A percentile compares a stretch with the other conserved stretches of the same genome.
phyloP scores from a whole-genome alignment of 1,140 invertebrate genomes.

The Ericerus pela region DNA sequence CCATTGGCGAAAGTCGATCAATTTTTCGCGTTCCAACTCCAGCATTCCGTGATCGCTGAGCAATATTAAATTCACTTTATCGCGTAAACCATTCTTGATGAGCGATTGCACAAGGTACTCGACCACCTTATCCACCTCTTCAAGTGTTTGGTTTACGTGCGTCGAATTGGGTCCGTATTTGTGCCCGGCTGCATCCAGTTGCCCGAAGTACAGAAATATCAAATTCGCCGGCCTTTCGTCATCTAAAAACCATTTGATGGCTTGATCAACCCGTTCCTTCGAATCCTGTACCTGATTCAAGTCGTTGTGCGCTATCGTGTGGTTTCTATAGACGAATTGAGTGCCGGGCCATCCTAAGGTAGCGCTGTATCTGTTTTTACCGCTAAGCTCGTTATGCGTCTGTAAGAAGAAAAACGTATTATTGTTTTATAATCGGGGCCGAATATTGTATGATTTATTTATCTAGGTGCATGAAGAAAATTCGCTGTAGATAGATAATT shows the following conservation, averaged over 20 bases:
- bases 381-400: conserved; percentile 36
- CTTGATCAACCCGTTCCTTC: conserved; percentile 39
- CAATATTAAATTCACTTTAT: conserved; percentile 47
- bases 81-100: conserved; percentile 33
- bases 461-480: too few relatives aligned
- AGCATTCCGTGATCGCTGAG: conserved; percentile 53
- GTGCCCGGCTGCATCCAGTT: conserved; percentile 49
- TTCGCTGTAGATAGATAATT: too few relatives aligned
- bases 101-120: conserved; percentile 37
- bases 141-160: conserved; percentile 35
- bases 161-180: conserved; percentile 29
- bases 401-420: too few relatives aligned
- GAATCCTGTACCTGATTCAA: conserved; percentile 37
- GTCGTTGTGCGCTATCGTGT: conserved; percentile 33
- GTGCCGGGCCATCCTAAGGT: conserved; percentile 47
- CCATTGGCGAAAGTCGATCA: background rate
- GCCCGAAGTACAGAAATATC: conserved; percentile 46
- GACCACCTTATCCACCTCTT: conserved; percentile 39
- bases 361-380: conserved; percentile 34
- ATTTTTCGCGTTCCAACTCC: conserved; percentile 18
- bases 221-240: conserved; percentile 40
- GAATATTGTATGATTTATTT: too few relatives aligned
- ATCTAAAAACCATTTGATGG: conserved; percentile 49
- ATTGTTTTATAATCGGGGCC: too few relatives aligned
- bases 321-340: conserved; percentile 33